Percentiles rank a stretch among this genome's conserved stretches.
These are phyloP conservation scores for Periophthalmus magnuspinnatus DNA, from an alignment of 2,797 vertebrate species.

Conservation along the genomic window DNA sequence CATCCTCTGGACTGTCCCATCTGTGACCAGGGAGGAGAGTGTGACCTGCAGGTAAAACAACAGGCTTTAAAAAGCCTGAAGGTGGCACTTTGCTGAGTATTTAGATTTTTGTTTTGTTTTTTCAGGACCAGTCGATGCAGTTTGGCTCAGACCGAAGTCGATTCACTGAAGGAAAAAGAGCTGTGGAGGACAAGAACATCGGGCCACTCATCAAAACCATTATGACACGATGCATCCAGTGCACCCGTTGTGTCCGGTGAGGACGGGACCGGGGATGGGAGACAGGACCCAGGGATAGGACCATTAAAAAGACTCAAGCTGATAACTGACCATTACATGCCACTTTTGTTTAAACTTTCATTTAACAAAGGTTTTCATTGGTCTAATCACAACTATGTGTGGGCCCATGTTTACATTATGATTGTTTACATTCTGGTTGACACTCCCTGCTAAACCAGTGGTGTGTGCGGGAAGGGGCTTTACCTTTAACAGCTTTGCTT, in stretches of 20 bases:
- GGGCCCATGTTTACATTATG: too few species aligned
- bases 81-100: not conserved
- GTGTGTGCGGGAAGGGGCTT: too few species aligned
- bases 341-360: too few species aligned
- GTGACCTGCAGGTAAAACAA: slow-evolving; percentile 90
- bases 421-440: too few species aligned
- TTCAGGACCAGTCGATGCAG: slow-evolving; percentile 89
- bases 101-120: not conserved
- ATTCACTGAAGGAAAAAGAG: slow-evolving; percentile 91
- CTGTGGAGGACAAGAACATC: slow-evolving; percentile 98
- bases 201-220: slow-evolving; percentile 97
- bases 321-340: too few species aligned
- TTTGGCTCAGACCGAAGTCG: slow-evolving; percentile 96
- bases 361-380: too few species aligned
- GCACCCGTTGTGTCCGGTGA: slow-evolving; percentile 95
- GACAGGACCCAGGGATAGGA: too few species aligned
- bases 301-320: too few species aligned
- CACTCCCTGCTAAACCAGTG: too few species aligned
- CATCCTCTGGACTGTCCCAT: slow-evolving; percentile 98
- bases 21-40: slow-evolving; percentile 98
- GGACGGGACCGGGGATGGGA: not conserved
- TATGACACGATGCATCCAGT: slow-evolving; percentile 98
- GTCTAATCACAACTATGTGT: too few species aligned
- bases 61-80: not conserved
- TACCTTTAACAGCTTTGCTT: too few species aligned